Percentiles rank a stretch among this genome's conserved stretches.
Conservation (phyloP, 2,113 vertebrate species). For the Sigmodon hispidus region DNA sequence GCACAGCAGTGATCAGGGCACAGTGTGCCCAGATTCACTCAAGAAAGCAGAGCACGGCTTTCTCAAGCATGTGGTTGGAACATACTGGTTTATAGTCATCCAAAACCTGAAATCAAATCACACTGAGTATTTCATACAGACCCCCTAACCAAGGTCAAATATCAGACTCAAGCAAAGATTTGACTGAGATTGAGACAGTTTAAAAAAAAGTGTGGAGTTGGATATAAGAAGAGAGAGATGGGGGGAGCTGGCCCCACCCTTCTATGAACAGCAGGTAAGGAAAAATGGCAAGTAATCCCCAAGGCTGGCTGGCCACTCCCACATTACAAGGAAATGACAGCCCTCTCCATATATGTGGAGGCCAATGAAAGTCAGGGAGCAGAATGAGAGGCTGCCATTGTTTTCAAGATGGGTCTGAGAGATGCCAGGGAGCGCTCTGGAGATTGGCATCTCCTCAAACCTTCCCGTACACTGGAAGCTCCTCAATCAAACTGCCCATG, state of each 20-base stretch:
- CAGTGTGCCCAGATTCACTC: neutral
- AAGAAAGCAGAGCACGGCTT: neutral
- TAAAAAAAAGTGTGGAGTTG: neutral
- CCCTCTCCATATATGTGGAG: neutral
- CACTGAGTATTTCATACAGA: neutral
- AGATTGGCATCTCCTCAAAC: neutral
- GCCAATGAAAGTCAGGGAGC: too few relatives aligned
- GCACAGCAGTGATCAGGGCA: neutral
- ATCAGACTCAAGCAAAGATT: neutral
- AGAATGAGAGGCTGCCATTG: fast-evolving
- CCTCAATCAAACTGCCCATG: too few relatives aligned
- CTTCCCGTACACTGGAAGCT: neutral
- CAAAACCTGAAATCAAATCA: neutral
- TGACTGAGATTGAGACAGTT: neutral
- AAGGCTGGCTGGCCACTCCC: neutral
- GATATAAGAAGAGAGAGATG: fast-evolving
- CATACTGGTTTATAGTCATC: neutral
- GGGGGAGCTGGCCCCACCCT: neutral
- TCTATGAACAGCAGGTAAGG: too few relatives aligned
- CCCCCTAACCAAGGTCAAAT: neutral
- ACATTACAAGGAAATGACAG: neutral
- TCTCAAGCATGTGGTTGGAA: too few relatives aligned
- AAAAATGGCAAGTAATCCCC: neutral
- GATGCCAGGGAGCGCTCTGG: neutral
- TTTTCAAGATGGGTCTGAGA: neutral